These are phyloP conservation scores for Ailurus styani DNA, from an alignment of 2,113 vertebrate genomes.

Conservation along the genomic window DNA sequence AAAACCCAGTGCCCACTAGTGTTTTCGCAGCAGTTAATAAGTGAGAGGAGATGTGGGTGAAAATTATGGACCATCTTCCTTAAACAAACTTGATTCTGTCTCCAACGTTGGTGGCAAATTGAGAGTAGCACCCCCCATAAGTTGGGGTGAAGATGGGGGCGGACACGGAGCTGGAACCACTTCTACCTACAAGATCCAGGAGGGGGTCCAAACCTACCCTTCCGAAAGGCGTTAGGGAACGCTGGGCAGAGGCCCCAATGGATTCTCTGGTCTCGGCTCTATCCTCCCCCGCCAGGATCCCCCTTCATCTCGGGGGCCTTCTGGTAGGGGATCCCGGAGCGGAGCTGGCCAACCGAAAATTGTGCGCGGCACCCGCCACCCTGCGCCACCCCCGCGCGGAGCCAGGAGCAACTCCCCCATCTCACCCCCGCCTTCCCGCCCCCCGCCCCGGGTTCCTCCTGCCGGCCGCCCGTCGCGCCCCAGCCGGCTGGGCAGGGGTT, in stretches of 20 bases:
- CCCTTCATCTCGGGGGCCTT: not conserved
- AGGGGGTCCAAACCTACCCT: not conserved
- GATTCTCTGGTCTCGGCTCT: not conserved
- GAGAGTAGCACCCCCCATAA: not conserved
- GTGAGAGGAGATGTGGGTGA: not conserved
- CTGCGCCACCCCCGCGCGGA: not conserved
- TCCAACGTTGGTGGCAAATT: not conserved
- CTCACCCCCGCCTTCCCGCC: fast-evolving
- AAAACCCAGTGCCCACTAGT: not conserved
- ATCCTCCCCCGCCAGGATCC: not conserved
- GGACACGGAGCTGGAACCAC: not conserved
- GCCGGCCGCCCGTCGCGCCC: not conserved
- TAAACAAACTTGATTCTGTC: not conserved
- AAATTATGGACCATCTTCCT: not conserved
- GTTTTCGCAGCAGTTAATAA: not conserved
- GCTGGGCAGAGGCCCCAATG: not conserved
- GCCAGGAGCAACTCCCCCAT: fast-evolving
- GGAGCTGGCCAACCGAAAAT: slow-evolving; percentile 40
- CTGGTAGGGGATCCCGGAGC: not conserved
- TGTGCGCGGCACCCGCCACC: not conserved
- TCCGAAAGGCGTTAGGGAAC: not conserved
- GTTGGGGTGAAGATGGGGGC: not conserved
- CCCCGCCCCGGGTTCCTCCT: not conserved
- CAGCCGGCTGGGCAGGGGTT: not conserved
- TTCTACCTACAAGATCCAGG: slow-evolving; percentile 19